Evolutionary conservation across 2,888 invertebrate species (phyloP), one percentile per base, ranked within the genome.

Genomic region (Rotaria macrura): DNA sequence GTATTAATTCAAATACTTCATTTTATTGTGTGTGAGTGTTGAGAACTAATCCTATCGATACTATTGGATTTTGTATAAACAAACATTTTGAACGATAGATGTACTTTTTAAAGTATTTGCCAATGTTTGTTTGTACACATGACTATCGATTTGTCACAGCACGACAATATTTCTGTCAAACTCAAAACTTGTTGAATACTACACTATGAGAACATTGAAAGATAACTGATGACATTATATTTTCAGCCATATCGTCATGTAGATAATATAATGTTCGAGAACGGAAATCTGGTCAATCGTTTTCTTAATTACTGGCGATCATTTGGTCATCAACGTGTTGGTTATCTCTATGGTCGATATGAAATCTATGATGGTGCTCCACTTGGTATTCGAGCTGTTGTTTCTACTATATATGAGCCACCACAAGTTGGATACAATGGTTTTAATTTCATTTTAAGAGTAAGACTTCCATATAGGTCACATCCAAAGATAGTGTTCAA

Each of bases 221-320:
- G 43, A 43, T 7, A 43, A 43, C 89, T 88, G 84, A 86, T 23
- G 49, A 85, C 85, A 87, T 88, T 86, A 88, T 87, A 87, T 87
- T 83, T 91, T 90, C 89, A 97, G 93, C 93, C 93, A 86, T 98
- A 96, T 92, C 94, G 97, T 65, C 97, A 97, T 92, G 94, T 97
- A 85, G 98, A 98, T 92, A 96, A 97, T 92, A 95, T 97, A 85
- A 93, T 95, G 93, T 95, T 99, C 92, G 98, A 99, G 92, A 97
- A 97, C 92, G 94, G 96, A 12, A 93, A 94, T 89, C 93, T 98
- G 88, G 97, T 98, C 87, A 97, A 99, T 91, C 93, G 95, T 88
- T 99, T 99, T 92, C 93, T 99, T 86, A 94, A 96, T 90, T 97
- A 95, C 92, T 99, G 98, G 99, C 94, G 99, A 87, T 93, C 93